Base-by-base conservation (phyloP, 1,140 invertebrate genomes). In the Bursaphelenchus mucronatus region DNA sequence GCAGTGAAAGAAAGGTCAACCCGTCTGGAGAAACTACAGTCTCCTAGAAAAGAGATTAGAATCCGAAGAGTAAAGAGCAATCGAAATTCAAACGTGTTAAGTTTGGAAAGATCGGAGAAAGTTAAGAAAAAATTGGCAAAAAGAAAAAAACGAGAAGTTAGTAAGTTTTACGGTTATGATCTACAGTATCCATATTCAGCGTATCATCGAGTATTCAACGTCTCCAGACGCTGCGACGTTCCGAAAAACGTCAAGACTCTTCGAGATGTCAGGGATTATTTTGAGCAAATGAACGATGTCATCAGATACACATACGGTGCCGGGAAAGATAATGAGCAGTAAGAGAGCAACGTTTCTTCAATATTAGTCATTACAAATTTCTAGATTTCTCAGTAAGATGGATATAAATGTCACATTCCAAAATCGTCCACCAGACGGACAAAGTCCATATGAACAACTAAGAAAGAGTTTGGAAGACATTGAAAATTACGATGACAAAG, bases 271-370 rank as follows among this genome's bases (percentile, higher is more conserved):
- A 13, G 30, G 40, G 40, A 39, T 30, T 44, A 59, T 5, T 59
- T 59, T 59, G 57, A 59, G 13, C 15, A 50, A 6, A 13, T 59
- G 57, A 59, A 59, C 30, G 46, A 59, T 9, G 57, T 59, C 40
- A 39, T 59, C 45, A 13, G 40, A 17, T 59, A 59, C 9, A 13
- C 45, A 1, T 59, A 59, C 7, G 15, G 21, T 17, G 57, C 45
- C 40, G 45, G 40, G 21, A 59, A 59, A 43, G 41, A 39, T 5
- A 59, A 59, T 50, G 40, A 59, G 30, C 41, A 59, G 57, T 59
- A 39, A 59, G 57, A 44, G 4, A 1, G 4, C 6, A n/a, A 43
- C 39, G 1, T 39, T 55, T 55, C 6, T 55, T n/a, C 1, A 15
- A n/a, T n/a, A 55, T 55, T 44, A 55, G n/a, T n/a, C 1, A n/a